phyloP scores from a whole-genome alignment of 2,888 invertebrate species.

The Heteromurus nitidus region DNA sequence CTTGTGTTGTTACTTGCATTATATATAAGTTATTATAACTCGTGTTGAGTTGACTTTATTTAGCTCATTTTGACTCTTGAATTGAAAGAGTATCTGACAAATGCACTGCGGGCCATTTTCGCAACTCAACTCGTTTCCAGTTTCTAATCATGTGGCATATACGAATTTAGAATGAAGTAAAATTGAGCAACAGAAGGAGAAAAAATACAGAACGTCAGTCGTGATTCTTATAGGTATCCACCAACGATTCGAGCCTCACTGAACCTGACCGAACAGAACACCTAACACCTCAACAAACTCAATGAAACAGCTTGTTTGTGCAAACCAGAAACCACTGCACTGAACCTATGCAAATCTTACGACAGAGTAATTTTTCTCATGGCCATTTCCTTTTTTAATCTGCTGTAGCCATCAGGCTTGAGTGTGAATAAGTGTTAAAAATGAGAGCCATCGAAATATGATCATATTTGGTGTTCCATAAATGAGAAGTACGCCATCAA shows the following conservation, averaged over 20 bases:
- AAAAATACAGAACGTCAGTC: neutral
- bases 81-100: too few relatives aligned
- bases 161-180: neutral
- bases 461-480: too few relatives aligned
- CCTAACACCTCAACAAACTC: neutral
- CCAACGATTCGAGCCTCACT: neutral
- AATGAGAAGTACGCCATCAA: too few relatives aligned
- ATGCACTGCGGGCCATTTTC: neutral
- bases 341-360: neutral
- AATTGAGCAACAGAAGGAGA: neutral
- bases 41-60: too few relatives aligned
- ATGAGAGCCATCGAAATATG: neutral
- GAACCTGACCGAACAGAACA: neutral
- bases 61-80: too few relatives aligned
- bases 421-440: slow-evolving; percentile 8
- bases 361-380: slow-evolving; percentile 14
- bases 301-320: neutral
- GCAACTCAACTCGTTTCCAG: neutral
- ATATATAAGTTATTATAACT: neutral
- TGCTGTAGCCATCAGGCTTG: slow-evolving; percentile 27
- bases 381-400: slow-evolving; percentile 41
- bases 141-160: neutral
- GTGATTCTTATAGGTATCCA: neutral
- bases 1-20: neutral
- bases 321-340: neutral